Conservation (phyloP, 2,113 vertebrate genomes). For the Paraplagusia blochii region DNA sequence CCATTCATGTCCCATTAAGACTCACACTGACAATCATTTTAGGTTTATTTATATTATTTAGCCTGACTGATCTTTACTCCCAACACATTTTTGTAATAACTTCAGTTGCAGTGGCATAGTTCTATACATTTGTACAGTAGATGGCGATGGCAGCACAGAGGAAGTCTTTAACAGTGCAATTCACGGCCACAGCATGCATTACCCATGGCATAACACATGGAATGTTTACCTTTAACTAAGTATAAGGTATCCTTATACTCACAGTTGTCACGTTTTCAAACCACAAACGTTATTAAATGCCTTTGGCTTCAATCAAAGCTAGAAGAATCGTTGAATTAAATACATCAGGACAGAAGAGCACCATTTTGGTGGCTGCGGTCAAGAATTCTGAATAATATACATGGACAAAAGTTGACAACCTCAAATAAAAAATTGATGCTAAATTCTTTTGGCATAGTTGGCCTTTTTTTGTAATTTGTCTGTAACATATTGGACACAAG, state of each 20-base stretch:
- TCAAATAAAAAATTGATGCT: too few species aligned
- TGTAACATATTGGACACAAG: too few species aligned
- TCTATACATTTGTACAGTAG: conserved; percentile 70
- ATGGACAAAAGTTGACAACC: too few species aligned
- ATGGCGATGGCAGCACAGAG: conserved; percentile 54
- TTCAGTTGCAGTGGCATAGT: too few species aligned
- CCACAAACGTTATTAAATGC: background rate
- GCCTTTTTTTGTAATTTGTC: too few species aligned
- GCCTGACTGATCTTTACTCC: conserved; percentile 81
- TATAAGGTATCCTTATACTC: conserved; percentile 47
- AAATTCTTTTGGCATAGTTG: too few species aligned
- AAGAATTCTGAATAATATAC: too few species aligned
- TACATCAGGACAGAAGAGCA: too few species aligned
- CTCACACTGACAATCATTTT: conserved; percentile 84
- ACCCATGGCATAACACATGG: conserved; percentile 71
- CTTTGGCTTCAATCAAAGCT: background rate
- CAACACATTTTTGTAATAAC: conserved; percentile 61
- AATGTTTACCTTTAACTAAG: conserved; percentile 82
- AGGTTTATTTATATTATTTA: conserved; percentile 81
- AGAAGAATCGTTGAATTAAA: too few species aligned
- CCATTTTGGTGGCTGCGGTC: too few species aligned
- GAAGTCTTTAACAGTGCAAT: conserved; percentile 82
- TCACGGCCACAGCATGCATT: conserved; percentile 79
- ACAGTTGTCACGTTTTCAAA: background rate
- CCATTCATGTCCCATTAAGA: conserved; percentile 79